Evolutionary conservation across 2,888 invertebrate genomes (phyloP).

Genomic region (Amphimallon solstitiale): DNA sequence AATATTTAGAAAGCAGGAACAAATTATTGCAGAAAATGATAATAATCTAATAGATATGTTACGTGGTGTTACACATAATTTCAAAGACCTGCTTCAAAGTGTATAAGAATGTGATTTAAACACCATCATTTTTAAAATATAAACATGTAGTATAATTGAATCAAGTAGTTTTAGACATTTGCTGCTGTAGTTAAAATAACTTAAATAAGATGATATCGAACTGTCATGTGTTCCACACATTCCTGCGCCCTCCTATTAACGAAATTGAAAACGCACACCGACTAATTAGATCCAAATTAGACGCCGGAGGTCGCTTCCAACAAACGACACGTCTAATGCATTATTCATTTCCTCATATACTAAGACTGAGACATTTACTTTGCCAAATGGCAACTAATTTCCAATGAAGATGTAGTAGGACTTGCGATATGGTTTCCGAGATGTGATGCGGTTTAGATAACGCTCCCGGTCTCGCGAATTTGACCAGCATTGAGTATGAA

Average conservation of each 20-base stretch:
- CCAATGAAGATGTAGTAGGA: slow-evolving; percentile 18
- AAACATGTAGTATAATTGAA: too few relatives aligned
- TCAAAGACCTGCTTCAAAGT: too few relatives aligned
- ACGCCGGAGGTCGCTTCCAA: neutral
- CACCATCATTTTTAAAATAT: too few relatives aligned
- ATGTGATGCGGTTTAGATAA: neutral
- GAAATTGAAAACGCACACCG: slow-evolving; percentile 14
- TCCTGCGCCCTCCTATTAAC: neutral
- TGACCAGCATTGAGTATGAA: slow-evolving; percentile 12
- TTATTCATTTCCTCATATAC: slow-evolving; percentile 17
- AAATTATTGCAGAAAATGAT: too few relatives aligned
- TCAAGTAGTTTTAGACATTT: too few relatives aligned
- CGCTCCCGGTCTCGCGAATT: neutral
- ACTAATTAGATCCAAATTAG: slow-evolving; percentile 12
- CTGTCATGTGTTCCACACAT: neutral
- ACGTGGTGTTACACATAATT: too few relatives aligned
- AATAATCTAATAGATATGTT: too few relatives aligned
- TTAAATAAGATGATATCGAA: neutral
- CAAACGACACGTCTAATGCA: slow-evolving; percentile 1
- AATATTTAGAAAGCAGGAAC: too few relatives aligned
- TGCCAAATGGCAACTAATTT: slow-evolving; percentile 24
- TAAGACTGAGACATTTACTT: neutral
- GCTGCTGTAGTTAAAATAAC: slow-evolving; percentile 35
- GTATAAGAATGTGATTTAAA: too few relatives aligned
- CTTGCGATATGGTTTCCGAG: slow-evolving; percentile 9